Conservation (phyloP, 2,888 invertebrate species). For the Metacarcinus magister region DNA sequence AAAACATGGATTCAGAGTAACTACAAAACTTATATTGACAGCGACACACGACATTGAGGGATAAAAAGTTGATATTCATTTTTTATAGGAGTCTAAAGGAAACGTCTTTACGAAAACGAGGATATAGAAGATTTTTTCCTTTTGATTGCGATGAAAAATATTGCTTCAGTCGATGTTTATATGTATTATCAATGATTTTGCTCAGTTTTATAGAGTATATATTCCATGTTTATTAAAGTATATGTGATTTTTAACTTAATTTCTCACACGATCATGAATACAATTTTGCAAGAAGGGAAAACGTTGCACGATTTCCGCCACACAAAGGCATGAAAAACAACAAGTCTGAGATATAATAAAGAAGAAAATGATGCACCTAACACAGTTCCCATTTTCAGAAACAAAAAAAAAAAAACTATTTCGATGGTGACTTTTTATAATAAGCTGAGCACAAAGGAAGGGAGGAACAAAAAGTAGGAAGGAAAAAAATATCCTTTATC, state of each 20-base stretch:
- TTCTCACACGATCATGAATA: not conserved
- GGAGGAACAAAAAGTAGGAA: not conserved
- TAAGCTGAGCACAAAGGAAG: slow-evolving; percentile 9
- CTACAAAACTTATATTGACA: not conserved
- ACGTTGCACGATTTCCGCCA: not conserved
- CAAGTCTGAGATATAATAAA: not conserved
- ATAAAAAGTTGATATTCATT: too few species aligned
- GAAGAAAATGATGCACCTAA: not conserved
- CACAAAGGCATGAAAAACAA: not conserved
- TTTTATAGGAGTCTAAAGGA: too few species aligned
- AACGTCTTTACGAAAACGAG: too few species aligned
- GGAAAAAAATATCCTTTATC: slow-evolving; percentile 20
- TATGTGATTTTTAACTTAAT: too few species aligned
- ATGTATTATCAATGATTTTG: too few species aligned
- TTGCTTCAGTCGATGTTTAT: not conserved
- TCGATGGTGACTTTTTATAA: slow-evolving; percentile 22
- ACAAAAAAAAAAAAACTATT: not conserved
- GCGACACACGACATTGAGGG: too few species aligned
- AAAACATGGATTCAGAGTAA: not conserved
- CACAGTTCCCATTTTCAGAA: not conserved
- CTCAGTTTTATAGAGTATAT: too few species aligned
- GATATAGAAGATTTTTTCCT: not conserved
- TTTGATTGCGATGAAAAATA: not conserved
- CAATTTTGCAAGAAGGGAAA: not conserved
- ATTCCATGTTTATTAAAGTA: too few species aligned